A percentile compares a stretch with the other conserved stretches of the same genome.
Evolutionary conservation across 1,140 invertebrate genomes (phyloP).

Genomic region (Polyergus mexicanus): DNA sequence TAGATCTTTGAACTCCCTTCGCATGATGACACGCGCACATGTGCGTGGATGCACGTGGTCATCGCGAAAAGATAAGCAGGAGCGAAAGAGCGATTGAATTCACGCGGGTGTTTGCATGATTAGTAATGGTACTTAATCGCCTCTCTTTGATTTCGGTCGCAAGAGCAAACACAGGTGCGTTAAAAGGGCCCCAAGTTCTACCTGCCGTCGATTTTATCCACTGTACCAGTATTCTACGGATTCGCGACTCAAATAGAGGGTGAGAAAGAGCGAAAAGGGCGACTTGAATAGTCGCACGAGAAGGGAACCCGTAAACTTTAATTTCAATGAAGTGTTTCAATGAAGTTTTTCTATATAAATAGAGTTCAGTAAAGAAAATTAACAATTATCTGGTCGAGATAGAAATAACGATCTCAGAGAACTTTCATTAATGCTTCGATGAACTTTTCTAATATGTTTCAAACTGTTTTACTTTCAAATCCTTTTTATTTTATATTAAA

Average conservation of each 20-base stretch:
- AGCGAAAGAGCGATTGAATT: conserved; percentile 5
- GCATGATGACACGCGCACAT: conserved; percentile 11
- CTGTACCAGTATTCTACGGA: conserved; percentile 37
- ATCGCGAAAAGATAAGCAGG: conserved; percentile 46
- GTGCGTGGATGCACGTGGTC: conserved; percentile 45
- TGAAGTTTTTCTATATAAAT: not conserved
- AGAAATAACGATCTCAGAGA: not conserved
- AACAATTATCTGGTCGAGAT: not conserved
- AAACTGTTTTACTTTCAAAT: not conserved
- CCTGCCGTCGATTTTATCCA: conserved; percentile 25
- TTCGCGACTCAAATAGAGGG: conserved; percentile 42
- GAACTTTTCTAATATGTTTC: not conserved
- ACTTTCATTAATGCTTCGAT: not conserved
- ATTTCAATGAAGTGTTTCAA: not conserved
- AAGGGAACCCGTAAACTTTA: conserved; percentile 11
- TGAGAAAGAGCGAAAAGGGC: conserved; percentile 22
- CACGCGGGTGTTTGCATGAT: conserved; percentile 63
- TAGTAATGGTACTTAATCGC: conserved; percentile 54
- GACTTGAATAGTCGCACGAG: conserved; percentile 9
- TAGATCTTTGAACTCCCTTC: not conserved
- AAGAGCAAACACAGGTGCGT: conserved; percentile 85
- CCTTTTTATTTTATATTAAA: not conserved
- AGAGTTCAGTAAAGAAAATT: not conserved
- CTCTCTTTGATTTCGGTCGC: conserved; percentile 82
- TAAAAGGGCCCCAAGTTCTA: conserved; percentile 3